Evolutionary conservation across 2,888 invertebrate genomes (phyloP), one percentile per base, ranked within the genome.

Genomic region (Sialis fuliginosa): DNA sequence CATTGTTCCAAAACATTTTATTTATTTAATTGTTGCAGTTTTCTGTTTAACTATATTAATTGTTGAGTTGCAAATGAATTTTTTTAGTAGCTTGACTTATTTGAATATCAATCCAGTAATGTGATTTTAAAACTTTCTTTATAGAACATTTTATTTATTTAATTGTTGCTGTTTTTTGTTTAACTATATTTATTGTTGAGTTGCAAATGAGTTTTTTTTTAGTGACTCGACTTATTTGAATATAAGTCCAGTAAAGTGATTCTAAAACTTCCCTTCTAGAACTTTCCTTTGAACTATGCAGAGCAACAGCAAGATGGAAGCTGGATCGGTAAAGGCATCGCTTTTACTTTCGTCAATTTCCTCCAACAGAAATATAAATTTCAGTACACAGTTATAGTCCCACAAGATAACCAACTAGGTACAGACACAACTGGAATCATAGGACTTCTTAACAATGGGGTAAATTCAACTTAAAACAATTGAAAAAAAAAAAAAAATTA

Each of bases 301-400:
- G 60, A 64, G 42, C 58, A 51, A 13, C 51, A 50, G 6, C 58
- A 59, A 8, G 75, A 81, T 61, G 78, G 75, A 1, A 73, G 68
- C 0, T 53, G 71, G 5, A 53, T 67, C 0, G 86, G 85, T 0
- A 60, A 56, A 2, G 89, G 89, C 1, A 77, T 84, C 6, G 81
- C 86, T 0, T 88, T 87, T 58, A 67, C 74, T 45, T 62, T 89
- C 45, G 62, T 89, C 7, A 64, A 80, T 31, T 75, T 86, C 42
- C 66, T 89, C 4, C 72, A 73, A 40, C 60, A 75, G 47, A 77
- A 76, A 54, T 79, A 78, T 53, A 79, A 83, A 53, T 88, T 89
- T 51, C 79, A 79, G 0, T 88, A 81, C 55, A 75, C 78, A 9
- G 69, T 88, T 1, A 61, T 81, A 9, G 60, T 71, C 43, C 83